Evolutionary conservation across 2,797 vertebrate species (phyloP).

Genomic region (Lepus oiostolus): DNA sequence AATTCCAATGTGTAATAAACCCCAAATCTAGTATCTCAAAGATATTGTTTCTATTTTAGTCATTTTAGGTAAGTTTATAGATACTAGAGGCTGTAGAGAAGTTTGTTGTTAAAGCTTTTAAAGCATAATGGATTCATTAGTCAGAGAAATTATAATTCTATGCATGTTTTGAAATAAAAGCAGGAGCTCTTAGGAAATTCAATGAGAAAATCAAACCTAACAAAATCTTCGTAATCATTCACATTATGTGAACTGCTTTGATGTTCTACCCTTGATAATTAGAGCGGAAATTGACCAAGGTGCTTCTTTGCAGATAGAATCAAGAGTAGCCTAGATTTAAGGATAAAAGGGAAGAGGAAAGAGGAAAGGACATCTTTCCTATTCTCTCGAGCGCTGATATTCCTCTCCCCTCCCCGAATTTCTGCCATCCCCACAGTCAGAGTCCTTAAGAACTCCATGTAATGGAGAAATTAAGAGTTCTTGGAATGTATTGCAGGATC

Average conservation of each 20-base stretch:
- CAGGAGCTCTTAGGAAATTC: not conserved
- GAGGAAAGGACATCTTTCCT: not conserved
- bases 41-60: not conserved
- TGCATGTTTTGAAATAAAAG: slow-evolving; percentile 12
- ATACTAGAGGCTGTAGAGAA: not conserved
- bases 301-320: not conserved
- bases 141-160: not conserved
- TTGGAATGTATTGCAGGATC: not conserved
- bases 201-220: not conserved
- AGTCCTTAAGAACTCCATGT: slow-evolving; percentile 10
- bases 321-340: not conserved
- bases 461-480: not conserved
- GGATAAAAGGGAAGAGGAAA: not conserved
- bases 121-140: not conserved
- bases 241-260: not conserved
- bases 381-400: not conserved
- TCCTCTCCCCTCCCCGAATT: not conserved
- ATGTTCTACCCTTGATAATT: not conserved
- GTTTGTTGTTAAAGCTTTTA: not conserved
- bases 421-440: not conserved
- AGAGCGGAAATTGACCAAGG: not conserved
- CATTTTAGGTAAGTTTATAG: not conserved
- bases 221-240: not conserved
- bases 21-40: not conserved
- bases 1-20: not conserved